Evolutionary conservation across 2,113 vertebrate species (phyloP), one percentile per base, ranked within the genome.

Genomic region (Callipepla californica): DNA sequence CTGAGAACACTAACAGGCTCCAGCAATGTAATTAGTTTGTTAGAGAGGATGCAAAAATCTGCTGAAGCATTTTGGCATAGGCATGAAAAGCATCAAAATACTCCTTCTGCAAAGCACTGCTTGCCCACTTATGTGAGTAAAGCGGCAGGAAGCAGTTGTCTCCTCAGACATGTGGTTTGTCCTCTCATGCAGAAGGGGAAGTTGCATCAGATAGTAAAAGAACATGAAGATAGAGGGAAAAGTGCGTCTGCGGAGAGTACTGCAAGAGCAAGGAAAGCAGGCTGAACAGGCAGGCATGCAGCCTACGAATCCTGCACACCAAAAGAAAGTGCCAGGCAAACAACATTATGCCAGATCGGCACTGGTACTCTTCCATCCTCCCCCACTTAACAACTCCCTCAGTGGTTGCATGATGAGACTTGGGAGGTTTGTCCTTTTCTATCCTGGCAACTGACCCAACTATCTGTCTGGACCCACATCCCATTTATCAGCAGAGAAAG

Each of bases 1-100:
- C 81, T 25, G 30, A 91, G 82, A 75, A 92, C 70, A 96, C 96
- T 69, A 95, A 92, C 77, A 84, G 74, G 69, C 47, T 94, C 48
- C 80, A 92, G 42, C 82, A 95, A 67, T 61, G 75, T 47, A 75
- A 85, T 92, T 90, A 89, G 58, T 69, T 85, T 59, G 67, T 17
- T 67, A 70, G 53, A 45, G 50, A 92, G 79, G 74, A 77, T 0
- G 3, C 86, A 32, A 77, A 45, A 93, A 69, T 73, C 57, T 90
- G 65, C 38, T 67, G 42, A 78, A 47, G 51, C 57, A 57, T 87
- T 93, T 85, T 93, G 45, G 47, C 87, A 85, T 34, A 81, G 23
- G 34, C 42, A 65, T 36, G 53, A 9, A 0, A 2, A 62, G 22
- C 0, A 0, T 13, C 70, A 48, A 92, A 91, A 87, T 92, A 58